These are phyloP conservation scores for Arion vulgaris DNA, from an alignment of 1,140 invertebrate species.

Conservation along the genomic window DNA sequence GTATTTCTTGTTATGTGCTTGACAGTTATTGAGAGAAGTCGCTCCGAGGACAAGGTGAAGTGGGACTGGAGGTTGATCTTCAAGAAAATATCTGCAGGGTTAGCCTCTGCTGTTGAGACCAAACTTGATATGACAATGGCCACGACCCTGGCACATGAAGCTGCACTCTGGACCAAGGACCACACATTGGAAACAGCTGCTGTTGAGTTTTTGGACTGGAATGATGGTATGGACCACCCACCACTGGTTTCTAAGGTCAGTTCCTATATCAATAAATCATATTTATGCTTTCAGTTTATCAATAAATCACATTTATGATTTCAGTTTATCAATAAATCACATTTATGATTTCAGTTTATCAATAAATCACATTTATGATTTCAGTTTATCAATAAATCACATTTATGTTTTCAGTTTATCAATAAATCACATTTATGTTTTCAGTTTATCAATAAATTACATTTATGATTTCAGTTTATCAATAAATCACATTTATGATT, in stretches of 20 bases:
- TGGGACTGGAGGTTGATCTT: constrained; percentile 70
- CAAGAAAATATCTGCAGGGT: constrained; percentile 59
- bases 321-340: too few species aligned
- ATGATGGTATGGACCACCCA: constrained; percentile 65
- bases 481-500: too few species aligned
- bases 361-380: too few species aligned
- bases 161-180: constrained; percentile 49
- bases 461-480: too few species aligned
- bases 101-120: constrained; percentile 57
- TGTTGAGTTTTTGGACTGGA: constrained; percentile 48
- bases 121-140: constrained; percentile 52
- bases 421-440: too few species aligned
- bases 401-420: too few species aligned
- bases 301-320: too few species aligned
- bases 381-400: too few species aligned
- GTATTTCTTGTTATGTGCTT: too few species aligned
- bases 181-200: constrained; percentile 49
- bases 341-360: too few species aligned
- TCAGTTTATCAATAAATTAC: too few species aligned
- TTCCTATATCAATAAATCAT: neutral
- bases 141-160: constrained; percentile 50
- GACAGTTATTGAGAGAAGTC: constrained; percentile 66
- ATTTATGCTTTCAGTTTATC: constrained; percentile 7
- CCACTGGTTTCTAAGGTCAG: constrained; percentile 62
- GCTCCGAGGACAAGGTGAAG: constrained; percentile 57